Conservation (phyloP, 2,797 vertebrate genomes). For the Poeciliopsis gracilis region DNA sequence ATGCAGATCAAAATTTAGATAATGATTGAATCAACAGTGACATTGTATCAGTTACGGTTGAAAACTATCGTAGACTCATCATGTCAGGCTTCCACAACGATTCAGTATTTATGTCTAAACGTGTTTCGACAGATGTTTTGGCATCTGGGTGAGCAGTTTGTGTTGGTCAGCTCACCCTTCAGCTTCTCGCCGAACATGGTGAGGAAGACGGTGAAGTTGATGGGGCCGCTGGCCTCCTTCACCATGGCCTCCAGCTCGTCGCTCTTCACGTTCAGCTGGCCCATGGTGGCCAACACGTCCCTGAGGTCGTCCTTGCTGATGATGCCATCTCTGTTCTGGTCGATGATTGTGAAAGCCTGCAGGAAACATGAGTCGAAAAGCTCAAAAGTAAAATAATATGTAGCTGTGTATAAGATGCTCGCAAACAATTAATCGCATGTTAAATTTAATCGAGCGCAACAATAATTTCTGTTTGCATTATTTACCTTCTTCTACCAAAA, state of each 20-base stretch:
- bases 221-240: constrained; percentile 93
- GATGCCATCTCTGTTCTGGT: constrained; percentile 96
- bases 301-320: constrained; percentile 94
- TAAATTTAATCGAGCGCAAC: no score
- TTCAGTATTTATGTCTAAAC: no score
- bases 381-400: neutral
- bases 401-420: neutral
- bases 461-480: no score
- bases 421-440: no score
- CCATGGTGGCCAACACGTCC: constrained; percentile 92
- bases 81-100: no score
- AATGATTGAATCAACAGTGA: no score
- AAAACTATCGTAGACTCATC: no score
- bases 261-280: constrained; percentile 92
- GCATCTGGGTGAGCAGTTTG: neutral
- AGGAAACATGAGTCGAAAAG: constrained; percentile 2
- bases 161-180: constrained; percentile 80
- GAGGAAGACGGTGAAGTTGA: constrained; percentile 97
- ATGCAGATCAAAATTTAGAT: no score
- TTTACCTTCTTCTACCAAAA: no score
- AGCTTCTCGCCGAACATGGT: constrained; percentile 98
- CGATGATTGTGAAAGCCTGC: constrained; percentile 94
- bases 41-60: no score
- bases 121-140: no score
- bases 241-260: constrained; percentile 95